These are phyloP conservation scores for Lithobius niger DNA, from an alignment of 1,140 invertebrate genomes.

Conservation along the genomic window DNA sequence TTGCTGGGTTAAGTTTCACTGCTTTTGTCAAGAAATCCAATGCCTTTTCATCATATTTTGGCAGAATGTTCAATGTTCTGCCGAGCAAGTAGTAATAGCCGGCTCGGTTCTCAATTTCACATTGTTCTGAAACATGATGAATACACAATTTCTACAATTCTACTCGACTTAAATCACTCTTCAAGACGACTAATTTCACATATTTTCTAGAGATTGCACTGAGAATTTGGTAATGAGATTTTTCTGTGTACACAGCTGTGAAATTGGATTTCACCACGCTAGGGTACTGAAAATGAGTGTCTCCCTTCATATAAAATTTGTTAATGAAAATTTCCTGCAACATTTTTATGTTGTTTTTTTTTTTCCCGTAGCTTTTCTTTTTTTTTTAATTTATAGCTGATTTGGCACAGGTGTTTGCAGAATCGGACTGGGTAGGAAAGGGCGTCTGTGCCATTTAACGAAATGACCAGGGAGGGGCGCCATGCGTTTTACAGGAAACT, in stretches of 20 bases:
- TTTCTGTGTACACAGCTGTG: background rate
- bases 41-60: slow-evolving; percentile 50
- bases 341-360: too few relatives aligned
- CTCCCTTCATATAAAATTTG: background rate
- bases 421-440: too few relatives aligned
- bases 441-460: too few relatives aligned
- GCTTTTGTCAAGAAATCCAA: slow-evolving; percentile 62
- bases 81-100: slow-evolving; percentile 61
- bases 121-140: slow-evolving; percentile 24
- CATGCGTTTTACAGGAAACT: too few relatives aligned
- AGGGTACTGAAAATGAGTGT: background rate
- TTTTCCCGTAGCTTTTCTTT: too few relatives aligned
- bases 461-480: too few relatives aligned
- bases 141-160: background rate
- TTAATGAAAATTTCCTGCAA: too few relatives aligned
- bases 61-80: slow-evolving; percentile 56
- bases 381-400: too few relatives aligned
- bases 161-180: too few relatives aligned
- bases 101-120: slow-evolving; percentile 33
- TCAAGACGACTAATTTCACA: too few relatives aligned
- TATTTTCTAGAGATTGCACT: slow-evolving; percentile 1
- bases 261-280: background rate
- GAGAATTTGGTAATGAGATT: background rate
- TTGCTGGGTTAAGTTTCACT: slow-evolving; percentile 67
- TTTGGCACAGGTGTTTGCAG: too few relatives aligned